These are phyloP conservation scores for Heterodera schachtii DNA, from an alignment of 1,140 invertebrate genomes.

Conservation along the genomic window DNA sequence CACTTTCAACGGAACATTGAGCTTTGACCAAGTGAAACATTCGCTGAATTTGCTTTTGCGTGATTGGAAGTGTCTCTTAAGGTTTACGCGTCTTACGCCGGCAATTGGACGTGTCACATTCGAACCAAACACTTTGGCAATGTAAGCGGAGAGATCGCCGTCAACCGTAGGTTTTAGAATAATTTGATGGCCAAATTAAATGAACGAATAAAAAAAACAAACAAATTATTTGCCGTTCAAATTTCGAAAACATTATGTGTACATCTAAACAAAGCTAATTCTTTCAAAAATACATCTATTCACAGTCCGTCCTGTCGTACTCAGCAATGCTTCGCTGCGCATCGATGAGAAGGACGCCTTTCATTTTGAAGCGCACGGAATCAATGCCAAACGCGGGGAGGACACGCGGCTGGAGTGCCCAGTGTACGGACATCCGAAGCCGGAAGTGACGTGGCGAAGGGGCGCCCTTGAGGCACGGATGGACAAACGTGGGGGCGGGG, in stretches of 20 bases:
- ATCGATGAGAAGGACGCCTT: slow-evolving; percentile 37
- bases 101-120: slow-evolving; percentile 43
- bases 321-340: slow-evolving; percentile 39
- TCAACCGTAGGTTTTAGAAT: slow-evolving; percentile 34
- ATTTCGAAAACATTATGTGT: too few relatives aligned
- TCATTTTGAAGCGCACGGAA: slow-evolving; percentile 40
- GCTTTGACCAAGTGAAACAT: not conserved
- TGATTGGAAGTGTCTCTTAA: not conserved
- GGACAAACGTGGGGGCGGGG: not conserved
- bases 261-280: too few relatives aligned
- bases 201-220: too few relatives aligned
- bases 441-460: slow-evolving; percentile 36
- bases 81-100: slow-evolving; percentile 30
- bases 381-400: slow-evolving; percentile 33
- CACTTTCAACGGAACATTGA: slow-evolving; percentile 23
- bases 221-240: too few relatives aligned
- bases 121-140: slow-evolving; percentile 17
- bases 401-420: slow-evolving; percentile 36
- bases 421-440: slow-evolving; percentile 35
- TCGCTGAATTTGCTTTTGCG: too few relatives aligned
- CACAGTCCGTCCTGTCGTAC: slow-evolving; percentile 42
- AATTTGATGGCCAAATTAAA: not conserved
- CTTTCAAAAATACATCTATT: too few relatives aligned
- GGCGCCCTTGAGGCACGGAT: slow-evolving; percentile 27
- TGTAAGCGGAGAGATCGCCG: slow-evolving; percentile 35